Conservation (phyloP, 2,888 invertebrate genomes). For the Schizaphis graminum region DNA sequence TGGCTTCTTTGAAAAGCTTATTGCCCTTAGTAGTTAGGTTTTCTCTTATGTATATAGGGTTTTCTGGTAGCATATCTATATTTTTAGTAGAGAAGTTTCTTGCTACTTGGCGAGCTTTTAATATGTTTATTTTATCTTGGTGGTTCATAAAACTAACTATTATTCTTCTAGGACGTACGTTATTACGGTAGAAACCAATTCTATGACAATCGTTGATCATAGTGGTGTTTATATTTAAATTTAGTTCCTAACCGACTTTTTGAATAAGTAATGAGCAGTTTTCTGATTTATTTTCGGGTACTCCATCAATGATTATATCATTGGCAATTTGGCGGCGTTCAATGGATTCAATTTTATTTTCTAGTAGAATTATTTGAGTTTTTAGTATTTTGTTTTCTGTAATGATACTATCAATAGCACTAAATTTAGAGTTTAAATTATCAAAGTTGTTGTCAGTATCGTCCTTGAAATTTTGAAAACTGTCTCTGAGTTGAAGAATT, state of each 20-base stretch:
- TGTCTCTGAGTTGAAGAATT: constrained; percentile 19
- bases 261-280: neutral
- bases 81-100: constrained; percentile 24
- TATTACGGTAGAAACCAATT: neutral
- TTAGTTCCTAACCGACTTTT: constrained; percentile 2
- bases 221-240: neutral
- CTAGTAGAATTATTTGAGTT: neutral
- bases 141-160: neutral
- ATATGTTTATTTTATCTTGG: neutral
- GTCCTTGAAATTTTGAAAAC: constrained; percentile 21
- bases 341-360: constrained; percentile 31
- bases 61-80: neutral
- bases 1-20: constrained; percentile 22
- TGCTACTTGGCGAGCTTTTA: neutral
- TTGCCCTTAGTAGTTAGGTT: neutral
- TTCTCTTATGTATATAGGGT: neutral
- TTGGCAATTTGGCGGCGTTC: constrained; percentile 20
- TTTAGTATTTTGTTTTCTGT: constrained; percentile 8
- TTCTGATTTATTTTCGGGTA: neutral
- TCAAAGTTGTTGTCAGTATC: neutral
- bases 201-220: constrained; percentile 20
- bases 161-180: constrained; percentile 6
- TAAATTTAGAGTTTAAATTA: neutral
- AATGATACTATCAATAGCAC: neutral
- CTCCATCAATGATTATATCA: constrained; percentile 25